Evolutionary conservation across 2,113 vertebrate genomes (phyloP), one percentile per base, ranked within the genome.

Genomic region (Psophia crepitans): DNA sequence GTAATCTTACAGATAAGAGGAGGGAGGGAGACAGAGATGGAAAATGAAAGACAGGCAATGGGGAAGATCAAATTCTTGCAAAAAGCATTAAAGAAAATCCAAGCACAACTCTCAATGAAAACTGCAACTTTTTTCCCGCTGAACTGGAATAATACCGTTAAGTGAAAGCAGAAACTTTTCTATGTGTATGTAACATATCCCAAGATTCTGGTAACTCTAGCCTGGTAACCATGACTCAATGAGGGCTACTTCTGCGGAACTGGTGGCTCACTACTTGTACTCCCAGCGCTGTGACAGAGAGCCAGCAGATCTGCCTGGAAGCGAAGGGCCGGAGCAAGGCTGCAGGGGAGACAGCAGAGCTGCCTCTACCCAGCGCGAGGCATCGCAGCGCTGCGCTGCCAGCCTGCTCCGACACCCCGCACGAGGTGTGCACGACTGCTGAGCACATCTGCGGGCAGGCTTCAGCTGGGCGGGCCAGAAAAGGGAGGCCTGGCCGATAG

Each of bases 81-180:
- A 56, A 87, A 92, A 51, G 28, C 24, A 30, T n/a, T 22, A 15
- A 43, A 74, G 79, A 28, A 30, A 2, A 23, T 18, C 30, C 39
- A 58, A 91, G 20, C 32, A 75, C 18, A 90, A 41, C 19, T 73
- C 57, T 44, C 15, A 87, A 79, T 0, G 1, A 51, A 82, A 87
- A 39, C 0, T 24, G 32, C 10, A 4, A 13, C n/a, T 22, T 22
- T 2, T 5, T 14, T 2, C 15, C 11, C 28, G 27, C 33, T 2
- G 4, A 9, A 53, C 8, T 61, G 28, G 11, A 69, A 23, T 6
- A 54, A 4, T 4, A 39, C 4, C 16, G 37, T 24, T 35, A 41
- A 53, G 28, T 85, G 39, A 65, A 76, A 86, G 13, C 1, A 79
- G 48, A 24, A 89, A 32, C 9, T 76, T 53, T 73, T 73, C 43